Percentiles rank a stretch among this genome's conserved stretches.
Conservation (phyloP, 2,797 vertebrate genomes). For the Gallinago solitaria region DNA sequence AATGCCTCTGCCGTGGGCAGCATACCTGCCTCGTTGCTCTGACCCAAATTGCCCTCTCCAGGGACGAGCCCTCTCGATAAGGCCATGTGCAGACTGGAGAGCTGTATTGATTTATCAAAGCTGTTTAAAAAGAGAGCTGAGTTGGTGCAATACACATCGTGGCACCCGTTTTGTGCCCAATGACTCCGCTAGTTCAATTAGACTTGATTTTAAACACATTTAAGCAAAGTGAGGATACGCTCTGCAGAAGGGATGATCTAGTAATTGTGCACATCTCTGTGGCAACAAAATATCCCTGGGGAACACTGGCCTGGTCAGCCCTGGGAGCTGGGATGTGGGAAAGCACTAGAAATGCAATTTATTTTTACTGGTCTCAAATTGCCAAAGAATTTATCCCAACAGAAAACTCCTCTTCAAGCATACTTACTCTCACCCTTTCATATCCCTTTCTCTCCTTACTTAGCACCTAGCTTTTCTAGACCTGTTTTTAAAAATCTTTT, state of each 20-base stretch:
- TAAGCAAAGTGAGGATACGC: not conserved
- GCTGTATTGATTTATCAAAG: not conserved
- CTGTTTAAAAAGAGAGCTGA: not conserved
- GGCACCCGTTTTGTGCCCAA: not conserved
- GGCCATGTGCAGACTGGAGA: not conserved
- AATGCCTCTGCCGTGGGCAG: constrained; percentile 4
- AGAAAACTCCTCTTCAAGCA: not conserved
- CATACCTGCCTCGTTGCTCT: not conserved
- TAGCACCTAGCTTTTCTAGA: not conserved
- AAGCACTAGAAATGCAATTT: not conserved
- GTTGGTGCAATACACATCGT: not conserved
- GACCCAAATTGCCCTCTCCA: not conserved
- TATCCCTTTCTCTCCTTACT: not conserved
- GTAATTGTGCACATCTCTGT: not conserved
- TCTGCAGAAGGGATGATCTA: not conserved
- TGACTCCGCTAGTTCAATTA: not conserved
- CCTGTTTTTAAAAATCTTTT: not conserved
- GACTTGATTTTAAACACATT: not conserved
- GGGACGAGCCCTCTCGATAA: not conserved
- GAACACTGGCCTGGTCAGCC: not conserved
- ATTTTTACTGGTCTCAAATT: not conserved
- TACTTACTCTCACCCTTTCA: not conserved
- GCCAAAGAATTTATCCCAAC: not conserved
- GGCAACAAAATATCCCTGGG: not conserved
- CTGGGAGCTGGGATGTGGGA: not conserved